Conservation (phyloP, 2,797 vertebrate genomes). For the Acrossocheilus fasciatus region DNA sequence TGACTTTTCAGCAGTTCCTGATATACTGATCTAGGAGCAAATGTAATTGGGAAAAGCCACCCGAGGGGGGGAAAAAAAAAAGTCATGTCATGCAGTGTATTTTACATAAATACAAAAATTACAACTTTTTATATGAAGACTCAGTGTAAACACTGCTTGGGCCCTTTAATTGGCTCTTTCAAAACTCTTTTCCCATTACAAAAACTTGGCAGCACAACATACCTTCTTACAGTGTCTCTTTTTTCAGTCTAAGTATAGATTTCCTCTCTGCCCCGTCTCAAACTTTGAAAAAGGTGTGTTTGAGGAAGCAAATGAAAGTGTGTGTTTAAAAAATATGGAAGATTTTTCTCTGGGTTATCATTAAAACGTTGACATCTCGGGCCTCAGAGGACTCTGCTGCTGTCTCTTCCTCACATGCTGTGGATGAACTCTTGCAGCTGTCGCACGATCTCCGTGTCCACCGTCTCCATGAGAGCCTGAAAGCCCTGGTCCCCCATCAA, state of each 20-base stretch:
- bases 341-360: constrained; percentile 8
- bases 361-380: constrained; percentile 27
- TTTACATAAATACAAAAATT: constrained; percentile 82
- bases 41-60: constrained; percentile 60
- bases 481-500: constrained; percentile 91
- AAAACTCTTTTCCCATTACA: constrained; percentile 36
- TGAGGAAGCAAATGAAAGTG: constrained; percentile 27
- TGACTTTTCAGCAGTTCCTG: constrained; percentile 20
- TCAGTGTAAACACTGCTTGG: constrained; percentile 79
- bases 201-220: neutral
- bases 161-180: constrained; percentile 66
- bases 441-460: constrained; percentile 93
- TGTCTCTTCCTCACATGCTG: constrained; percentile 78
- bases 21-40: constrained; percentile 40
- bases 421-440: constrained; percentile 96
- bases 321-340: constrained; percentile 34
- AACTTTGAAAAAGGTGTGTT: constrained; percentile 11
- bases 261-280: constrained; percentile 11
- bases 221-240: neutral
- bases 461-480: constrained; percentile 93
- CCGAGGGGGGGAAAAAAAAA: neutral
- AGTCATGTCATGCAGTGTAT: constrained; percentile 69
- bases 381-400: constrained; percentile 2
- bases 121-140: constrained; percentile 68
- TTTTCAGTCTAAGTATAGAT: neutral